Percentiles rank a stretch among this genome's conserved stretches.
Conservation (phyloP, 2,888 invertebrate species). For the Sphaerophoria rueppellii region DNA sequence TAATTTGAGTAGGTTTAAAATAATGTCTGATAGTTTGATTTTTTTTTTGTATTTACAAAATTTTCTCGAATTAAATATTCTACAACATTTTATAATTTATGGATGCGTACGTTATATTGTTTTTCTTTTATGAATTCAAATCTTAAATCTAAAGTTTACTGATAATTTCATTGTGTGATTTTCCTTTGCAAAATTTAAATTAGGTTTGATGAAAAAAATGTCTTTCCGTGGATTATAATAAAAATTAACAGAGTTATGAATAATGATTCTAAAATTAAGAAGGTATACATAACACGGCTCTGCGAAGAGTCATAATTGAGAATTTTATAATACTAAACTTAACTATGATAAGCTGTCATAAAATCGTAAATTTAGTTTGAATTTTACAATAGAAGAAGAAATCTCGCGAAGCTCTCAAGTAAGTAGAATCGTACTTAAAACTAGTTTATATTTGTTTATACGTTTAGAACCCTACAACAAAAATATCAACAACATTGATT, state of each 20-base stretch:
- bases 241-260: conserved; percentile 37
- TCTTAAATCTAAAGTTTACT: conserved; percentile 60
- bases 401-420: conserved; percentile 60
- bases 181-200: conserved; percentile 36
- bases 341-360: conserved; percentile 18
- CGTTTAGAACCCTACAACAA: conserved; percentile 71
- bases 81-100: conserved; percentile 51
- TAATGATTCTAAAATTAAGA: conserved; percentile 25
- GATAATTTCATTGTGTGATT: conserved; percentile 70
- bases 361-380: conserved; percentile 35
- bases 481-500: conserved; percentile 73
- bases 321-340: conserved; percentile 40
- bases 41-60: conserved; percentile 54
- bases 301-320: conserved; percentile 20
- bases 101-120: conserved; percentile 38
- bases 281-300: conserved; percentile 28
- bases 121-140: conserved; percentile 60
- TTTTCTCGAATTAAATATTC: conserved; percentile 45
- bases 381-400: conserved; percentile 53
- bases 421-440: conserved; percentile 60
- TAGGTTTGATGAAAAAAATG: conserved; percentile 51
- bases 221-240: conserved; percentile 63
- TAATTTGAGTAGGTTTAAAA: conserved; percentile 20
- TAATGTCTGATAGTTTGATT: conserved; percentile 44
- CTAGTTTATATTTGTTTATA: conserved; percentile 45